These are phyloP conservation scores for Mesitornis unicolor DNA, from an alignment of 2,113 vertebrate genomes.

Conservation along the genomic window DNA sequence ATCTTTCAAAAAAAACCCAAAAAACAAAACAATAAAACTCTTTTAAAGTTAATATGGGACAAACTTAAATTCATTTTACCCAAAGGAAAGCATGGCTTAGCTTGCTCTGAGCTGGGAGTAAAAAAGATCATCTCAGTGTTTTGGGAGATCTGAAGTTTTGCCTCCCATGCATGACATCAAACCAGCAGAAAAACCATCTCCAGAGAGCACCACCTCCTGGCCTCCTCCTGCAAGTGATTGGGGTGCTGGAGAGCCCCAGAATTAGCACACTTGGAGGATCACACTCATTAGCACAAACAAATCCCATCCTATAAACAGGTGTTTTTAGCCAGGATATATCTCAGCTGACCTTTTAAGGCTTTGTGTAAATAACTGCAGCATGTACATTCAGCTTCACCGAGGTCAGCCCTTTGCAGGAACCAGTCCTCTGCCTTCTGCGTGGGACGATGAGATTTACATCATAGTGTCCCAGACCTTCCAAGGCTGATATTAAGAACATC, in stretches of 20 bases:
- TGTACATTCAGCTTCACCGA: neutral
- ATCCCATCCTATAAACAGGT: neutral
- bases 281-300: neutral
- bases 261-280: neutral
- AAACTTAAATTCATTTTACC: neutral
- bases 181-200: neutral
- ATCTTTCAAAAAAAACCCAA: neutral
- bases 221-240: neutral
- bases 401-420: neutral
- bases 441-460: neutral
- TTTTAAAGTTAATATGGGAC: neutral
- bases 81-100: neutral
- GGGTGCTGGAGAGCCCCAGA: neutral
- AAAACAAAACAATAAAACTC: neutral
- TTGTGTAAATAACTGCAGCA: neutral
- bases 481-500: neutral
- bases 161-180: fast-evolving
- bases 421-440: neutral
- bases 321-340: neutral
- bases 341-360: neutral
- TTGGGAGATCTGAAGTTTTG: neutral
- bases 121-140: neutral
- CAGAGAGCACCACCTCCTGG: neutral
- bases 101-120: neutral
- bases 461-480: neutral